Conservation (phyloP, 2,797 vertebrate genomes). For the Argya squamiceps region DNA sequence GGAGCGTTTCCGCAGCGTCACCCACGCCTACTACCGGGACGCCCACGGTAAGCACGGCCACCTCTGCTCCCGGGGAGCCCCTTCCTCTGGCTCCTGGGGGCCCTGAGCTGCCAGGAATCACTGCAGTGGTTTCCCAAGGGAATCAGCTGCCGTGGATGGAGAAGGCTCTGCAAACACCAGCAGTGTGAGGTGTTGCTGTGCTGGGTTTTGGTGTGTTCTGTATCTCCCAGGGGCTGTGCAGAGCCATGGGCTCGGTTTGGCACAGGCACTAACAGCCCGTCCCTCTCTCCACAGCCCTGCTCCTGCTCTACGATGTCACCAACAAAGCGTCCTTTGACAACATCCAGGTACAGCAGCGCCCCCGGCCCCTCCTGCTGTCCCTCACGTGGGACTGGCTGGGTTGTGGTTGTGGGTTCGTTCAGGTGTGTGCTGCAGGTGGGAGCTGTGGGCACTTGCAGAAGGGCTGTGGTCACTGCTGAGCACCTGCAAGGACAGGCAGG, state of each 20-base stretch:
- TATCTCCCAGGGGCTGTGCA: not conserved
- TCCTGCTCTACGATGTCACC: constrained; percentile 92
- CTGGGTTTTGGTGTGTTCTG: not conserved
- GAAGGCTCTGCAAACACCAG: not conserved
- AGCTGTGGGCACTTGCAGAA: not conserved
- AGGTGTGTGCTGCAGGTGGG: not conserved
- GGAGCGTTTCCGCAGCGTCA: constrained; percentile 96
- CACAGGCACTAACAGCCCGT: fast-evolving
- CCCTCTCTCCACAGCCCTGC: constrained; percentile 80
- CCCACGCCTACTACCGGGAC: constrained; percentile 96
- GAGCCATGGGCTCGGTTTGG: not conserved
- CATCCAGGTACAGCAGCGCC: constrained; percentile 79
- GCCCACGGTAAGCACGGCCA: constrained; percentile 90
- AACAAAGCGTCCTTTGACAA: constrained; percentile 93
- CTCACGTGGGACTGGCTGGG: fast-evolving
- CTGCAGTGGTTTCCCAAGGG: fast-evolving
- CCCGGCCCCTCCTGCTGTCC: fast-evolving
- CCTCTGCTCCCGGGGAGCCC: not conserved
- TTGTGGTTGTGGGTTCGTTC: fast-evolving
- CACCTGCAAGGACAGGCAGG: not conserved
- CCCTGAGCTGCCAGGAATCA: not conserved
- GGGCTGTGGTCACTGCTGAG: not conserved
- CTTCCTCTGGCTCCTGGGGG: fast-evolving
- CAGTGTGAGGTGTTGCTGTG: not conserved
- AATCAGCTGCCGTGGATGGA: not conserved